Base-by-base conservation (phyloP, 2,888 invertebrate genomes). In the Drosophila diplacantha region DNA sequence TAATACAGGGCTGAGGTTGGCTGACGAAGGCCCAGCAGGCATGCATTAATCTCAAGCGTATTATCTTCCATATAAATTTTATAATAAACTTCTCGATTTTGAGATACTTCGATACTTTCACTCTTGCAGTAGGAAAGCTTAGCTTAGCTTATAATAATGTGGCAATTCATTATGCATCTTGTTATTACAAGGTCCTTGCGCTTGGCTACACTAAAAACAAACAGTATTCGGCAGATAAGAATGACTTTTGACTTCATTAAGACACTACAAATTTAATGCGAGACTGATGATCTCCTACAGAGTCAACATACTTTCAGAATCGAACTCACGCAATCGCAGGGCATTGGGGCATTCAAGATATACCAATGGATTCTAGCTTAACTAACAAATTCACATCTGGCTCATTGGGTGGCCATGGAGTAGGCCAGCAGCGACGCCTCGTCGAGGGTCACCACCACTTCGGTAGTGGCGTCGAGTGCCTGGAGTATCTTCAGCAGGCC, bases 401-500 rank as follows among this genome's bases (percentile, higher is more conserved):
- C 22, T 41, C 24, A 64, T 41, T 46, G 35, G 22, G 9, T 20
- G 26, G 34, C 46, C 46, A 63, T 54, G 7, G 65, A 32, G 29
- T 64, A 64, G 34, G 61, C 41, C 51, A 68, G n/a, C 2, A 66
- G 46, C 0, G 47, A 37, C 0, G 59, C 68, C 49, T 67, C 66
- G 18, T 67, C 51, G 9, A 66, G 35, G 0, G 50, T 47, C 12
- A 47, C 69, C 39, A 47, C 69, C 34, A 49, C 46, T 4, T 58
- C 59, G 14, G 58, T 47, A 9, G 32, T 22, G 22, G 22, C 26
- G 5, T 46, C 11, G 4, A 83, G 58, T 9, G 81, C 76, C 59
- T 84, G 78, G 14, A 86, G 72, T 44, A 87, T 75, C 72, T 85
- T 86, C 2, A 85, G 72, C 46, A 88, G 69, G 24, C 85, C 85